Conservation (phyloP, 2,797 vertebrate species). For the Lindbergichthys nudifrons region DNA sequence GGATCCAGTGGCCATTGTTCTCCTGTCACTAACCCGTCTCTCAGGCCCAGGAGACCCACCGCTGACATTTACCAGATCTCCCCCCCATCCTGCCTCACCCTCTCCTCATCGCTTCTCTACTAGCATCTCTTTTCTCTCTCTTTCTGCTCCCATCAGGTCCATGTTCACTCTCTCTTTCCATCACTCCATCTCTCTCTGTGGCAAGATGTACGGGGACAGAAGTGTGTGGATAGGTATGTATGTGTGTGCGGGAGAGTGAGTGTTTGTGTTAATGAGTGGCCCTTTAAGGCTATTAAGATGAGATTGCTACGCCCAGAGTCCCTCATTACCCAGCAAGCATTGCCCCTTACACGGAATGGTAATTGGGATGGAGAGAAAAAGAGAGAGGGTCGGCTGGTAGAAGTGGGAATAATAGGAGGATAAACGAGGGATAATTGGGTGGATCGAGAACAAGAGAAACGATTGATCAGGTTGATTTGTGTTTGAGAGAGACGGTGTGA, state of each 20-base stretch:
- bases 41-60: conserved; percentile 80
- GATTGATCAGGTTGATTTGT: conserved; percentile 79
- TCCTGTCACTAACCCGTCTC: conserved; percentile 81
- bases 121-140: conserved; percentile 44
- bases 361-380: conserved; percentile 70
- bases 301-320: conserved; percentile 87
- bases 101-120: conserved; percentile 35
- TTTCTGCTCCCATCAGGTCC: conserved; percentile 48
- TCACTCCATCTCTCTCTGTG: conserved; percentile 56
- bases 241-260: conserved; percentile 48
- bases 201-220: conserved; percentile 54
- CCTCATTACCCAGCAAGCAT: conserved; percentile 87
- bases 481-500: conserved; percentile 51
- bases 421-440: conserved; percentile 89
- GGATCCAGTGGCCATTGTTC: conserved; percentile 82
- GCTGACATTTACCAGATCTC: conserved; percentile 79
- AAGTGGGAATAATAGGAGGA: conserved; percentile 80
- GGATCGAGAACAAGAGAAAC: conserved; percentile 75
- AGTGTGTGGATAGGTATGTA: conserved; percentile 40
- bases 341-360: conserved; percentile 79
- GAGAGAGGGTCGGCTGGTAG: conserved; percentile 25
- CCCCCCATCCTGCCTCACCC: conserved; percentile 38
- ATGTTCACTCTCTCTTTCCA: conserved; percentile 53
- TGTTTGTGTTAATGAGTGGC: conserved; percentile 81
- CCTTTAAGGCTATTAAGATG: conserved; percentile 89